phyloP scores from a whole-genome alignment of 2,113 vertebrate genomes.

The Platycercus adscitus region DNA sequence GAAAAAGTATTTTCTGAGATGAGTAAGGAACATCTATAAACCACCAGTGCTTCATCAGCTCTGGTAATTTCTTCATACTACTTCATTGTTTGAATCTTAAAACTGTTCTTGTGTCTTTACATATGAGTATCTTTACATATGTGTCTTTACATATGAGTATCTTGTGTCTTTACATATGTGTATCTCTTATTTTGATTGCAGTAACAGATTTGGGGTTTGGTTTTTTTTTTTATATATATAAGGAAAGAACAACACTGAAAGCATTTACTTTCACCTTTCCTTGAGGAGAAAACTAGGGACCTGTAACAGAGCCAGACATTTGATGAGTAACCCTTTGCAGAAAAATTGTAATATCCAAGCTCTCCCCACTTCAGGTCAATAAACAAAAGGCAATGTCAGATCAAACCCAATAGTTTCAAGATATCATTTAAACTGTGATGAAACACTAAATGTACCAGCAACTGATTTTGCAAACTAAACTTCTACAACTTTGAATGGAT shows the following conservation, averaged over 20 bases:
- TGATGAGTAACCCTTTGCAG: neutral
- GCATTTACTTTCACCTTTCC: neutral
- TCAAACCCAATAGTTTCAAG: neutral
- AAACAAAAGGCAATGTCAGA: neutral
- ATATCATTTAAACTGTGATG: neutral
- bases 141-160: neutral
- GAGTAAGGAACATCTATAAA: neutral
- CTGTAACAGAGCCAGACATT: neutral
- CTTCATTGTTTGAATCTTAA: neutral
- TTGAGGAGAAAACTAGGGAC: neutral
- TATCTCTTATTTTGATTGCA: conserved; percentile 18
- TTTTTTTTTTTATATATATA: neutral
- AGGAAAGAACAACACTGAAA: conserved; percentile 8
- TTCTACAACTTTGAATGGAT: neutral
- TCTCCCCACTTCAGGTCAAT: neutral
- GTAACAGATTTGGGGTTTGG: neutral
- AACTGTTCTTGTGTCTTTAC: neutral
- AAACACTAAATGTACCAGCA: neutral
- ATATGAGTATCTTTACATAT: neutral
- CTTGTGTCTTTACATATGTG: neutral
- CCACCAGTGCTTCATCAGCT: neutral
- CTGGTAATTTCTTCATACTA: neutral
- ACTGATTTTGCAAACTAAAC: neutral
- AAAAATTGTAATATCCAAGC: neutral
- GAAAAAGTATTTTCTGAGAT: neutral